Evolutionary conservation across 2,113 vertebrate species (phyloP).

Genomic region (Fregetta grallaria): DNA sequence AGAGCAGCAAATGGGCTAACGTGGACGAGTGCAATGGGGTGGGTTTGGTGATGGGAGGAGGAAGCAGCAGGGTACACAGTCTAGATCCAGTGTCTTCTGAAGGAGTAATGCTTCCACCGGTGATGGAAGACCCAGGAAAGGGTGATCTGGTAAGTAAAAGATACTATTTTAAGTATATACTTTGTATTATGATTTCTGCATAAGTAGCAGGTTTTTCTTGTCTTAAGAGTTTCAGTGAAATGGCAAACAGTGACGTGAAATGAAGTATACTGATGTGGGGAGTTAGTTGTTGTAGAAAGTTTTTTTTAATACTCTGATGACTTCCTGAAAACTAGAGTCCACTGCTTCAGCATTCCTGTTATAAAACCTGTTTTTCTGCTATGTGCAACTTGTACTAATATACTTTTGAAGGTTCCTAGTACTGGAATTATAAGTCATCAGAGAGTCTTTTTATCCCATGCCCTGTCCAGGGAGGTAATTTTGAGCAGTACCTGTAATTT

Average conservation of each 20-base stretch:
- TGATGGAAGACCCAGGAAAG: constrained; percentile 76
- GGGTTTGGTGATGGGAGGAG: neutral
- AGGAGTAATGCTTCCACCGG: constrained; percentile 66
- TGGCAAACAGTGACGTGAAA: neutral
- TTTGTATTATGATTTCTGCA: accelerated
- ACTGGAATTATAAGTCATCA: neutral
- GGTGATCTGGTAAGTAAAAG: constrained; percentile 76
- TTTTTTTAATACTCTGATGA: neutral
- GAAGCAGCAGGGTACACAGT: neutral
- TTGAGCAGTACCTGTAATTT: neutral
- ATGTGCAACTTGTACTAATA: neutral
- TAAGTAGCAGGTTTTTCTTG: neutral
- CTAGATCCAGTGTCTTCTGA: constrained; percentile 16
- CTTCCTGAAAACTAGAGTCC: neutral
- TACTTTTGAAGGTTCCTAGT: neutral
- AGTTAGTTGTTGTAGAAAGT: neutral
- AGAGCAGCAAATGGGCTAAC: constrained; percentile 66
- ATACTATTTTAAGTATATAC: neutral
- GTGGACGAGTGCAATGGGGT: constrained; percentile 75
- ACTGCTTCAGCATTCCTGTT: neutral
- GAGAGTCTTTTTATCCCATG: neutral
- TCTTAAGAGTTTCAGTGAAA: neutral
- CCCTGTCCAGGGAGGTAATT: neutral
- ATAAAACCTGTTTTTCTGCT: neutral
- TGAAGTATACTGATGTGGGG: neutral